Percentiles rank a stretch among this genome's conserved stretches.
These are phyloP conservation scores for Terrapene triunguis DNA, from an alignment of 2,113 vertebrate genomes.

Conservation along the genomic window DNA sequence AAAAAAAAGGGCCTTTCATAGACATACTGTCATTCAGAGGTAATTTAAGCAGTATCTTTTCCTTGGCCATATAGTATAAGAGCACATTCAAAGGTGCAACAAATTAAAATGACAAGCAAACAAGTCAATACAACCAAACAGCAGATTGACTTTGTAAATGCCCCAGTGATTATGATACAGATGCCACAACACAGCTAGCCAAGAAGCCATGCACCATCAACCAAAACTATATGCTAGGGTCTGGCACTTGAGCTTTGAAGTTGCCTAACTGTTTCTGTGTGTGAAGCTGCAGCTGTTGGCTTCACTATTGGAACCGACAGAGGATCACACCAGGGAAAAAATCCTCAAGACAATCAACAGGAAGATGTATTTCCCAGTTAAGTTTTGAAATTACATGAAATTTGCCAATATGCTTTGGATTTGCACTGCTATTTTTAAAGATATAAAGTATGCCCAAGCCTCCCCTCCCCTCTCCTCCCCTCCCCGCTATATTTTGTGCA, in stretches of 20 bases:
- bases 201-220: not conserved
- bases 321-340: slow-evolving; percentile 19
- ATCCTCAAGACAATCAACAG: slow-evolving; percentile 34
- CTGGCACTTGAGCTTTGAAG: not conserved
- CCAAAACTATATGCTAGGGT: not conserved
- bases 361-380: slow-evolving; percentile 40
- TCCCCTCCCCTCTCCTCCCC: not conserved
- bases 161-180: slow-evolving; percentile 14
- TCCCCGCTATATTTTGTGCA: slow-evolving; percentile 36
- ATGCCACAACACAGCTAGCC: not conserved
- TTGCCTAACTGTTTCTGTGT: slow-evolving; percentile 28
- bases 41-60: not conserved
- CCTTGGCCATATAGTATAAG: not conserved
- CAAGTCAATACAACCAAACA: not conserved
- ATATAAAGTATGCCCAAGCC: slow-evolving; percentile 46
- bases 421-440: slow-evolving; percentile 67
- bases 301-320: slow-evolving; percentile 32
- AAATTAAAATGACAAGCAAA: slow-evolving; percentile 7
- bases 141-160: slow-evolving; percentile 2
- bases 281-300: not conserved
- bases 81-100: not conserved
- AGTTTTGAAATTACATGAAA: slow-evolving; percentile 56
- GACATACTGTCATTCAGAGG: not conserved
- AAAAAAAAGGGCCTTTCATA: not conserved
- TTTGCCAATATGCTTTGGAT: slow-evolving; percentile 64